Evolutionary conservation across 2,888 invertebrate species (phyloP).

Genomic region (Caenorhabditis imperialis): DNA sequence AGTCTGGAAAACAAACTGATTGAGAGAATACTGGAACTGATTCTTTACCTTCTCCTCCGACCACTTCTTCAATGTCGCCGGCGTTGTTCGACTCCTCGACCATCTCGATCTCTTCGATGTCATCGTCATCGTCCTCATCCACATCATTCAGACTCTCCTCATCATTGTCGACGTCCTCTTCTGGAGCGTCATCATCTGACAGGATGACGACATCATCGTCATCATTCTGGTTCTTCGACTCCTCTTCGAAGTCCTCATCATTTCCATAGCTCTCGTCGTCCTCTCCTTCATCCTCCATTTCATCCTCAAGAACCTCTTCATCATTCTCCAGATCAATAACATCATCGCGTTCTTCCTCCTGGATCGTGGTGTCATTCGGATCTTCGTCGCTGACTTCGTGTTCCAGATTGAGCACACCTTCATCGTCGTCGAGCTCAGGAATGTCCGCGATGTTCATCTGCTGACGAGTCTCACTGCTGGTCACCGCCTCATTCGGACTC

Average conservation of each 20-base stretch:
- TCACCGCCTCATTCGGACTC: constrained; percentile 60
- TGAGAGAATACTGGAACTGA: too few species aligned
- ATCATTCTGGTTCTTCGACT: neutral
- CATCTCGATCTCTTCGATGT: constrained; percentile 40
- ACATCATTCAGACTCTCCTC: constrained; percentile 46
- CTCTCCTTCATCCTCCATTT: constrained; percentile 41
- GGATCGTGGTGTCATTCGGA: constrained; percentile 35
- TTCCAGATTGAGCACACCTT: constrained; percentile 42
- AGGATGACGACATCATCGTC: constrained; percentile 49
- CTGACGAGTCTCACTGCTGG: constrained; percentile 57
- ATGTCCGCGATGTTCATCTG: constrained; percentile 39
- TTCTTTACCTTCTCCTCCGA: constrained; percentile 50
- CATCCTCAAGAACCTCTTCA: constrained; percentile 50
- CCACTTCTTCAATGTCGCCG: constrained; percentile 44
- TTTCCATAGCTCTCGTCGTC: constrained; percentile 50
- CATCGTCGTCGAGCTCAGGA: constrained; percentile 51
- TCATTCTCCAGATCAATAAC: constrained; percentile 47
- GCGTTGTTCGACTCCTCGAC: constrained; percentile 33
- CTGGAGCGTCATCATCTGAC: constrained; percentile 30
- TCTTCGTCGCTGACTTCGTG: constrained; percentile 57
- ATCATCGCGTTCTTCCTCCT: constrained; percentile 16
- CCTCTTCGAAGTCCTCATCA: constrained; percentile 32
- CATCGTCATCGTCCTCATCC: constrained; percentile 37
- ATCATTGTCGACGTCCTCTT: constrained; percentile 31
- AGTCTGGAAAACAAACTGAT: constrained; percentile 31